A percentile compares a stretch with the other conserved stretches of the same genome.
phyloP scores from a whole-genome alignment of 2,797 vertebrate genomes.

The Oreochromis grahami region DNA sequence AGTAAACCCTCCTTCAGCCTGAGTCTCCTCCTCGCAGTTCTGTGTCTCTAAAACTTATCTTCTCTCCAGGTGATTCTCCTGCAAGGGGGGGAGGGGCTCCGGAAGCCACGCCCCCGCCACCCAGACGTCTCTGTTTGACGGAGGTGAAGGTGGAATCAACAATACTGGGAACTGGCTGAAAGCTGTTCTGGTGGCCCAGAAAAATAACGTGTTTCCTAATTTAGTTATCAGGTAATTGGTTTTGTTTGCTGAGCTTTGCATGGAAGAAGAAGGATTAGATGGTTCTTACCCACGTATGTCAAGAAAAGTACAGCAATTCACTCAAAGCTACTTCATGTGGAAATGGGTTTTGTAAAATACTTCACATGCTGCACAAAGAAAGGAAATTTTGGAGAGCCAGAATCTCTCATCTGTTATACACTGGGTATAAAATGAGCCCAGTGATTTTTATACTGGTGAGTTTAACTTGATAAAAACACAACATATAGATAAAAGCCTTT shows the following conservation, averaged over 20 bases:
- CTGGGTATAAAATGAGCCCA: not conserved
- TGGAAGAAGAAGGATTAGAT: not conserved
- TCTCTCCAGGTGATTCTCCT: constrained; percentile 33
- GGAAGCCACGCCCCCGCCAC: constrained; percentile 30
- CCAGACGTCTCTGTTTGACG: not conserved
- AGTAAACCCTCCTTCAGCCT: not conserved
- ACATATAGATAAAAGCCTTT: not conserved
- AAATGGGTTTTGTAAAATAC: not conserved
- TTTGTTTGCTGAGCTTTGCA: not conserved
- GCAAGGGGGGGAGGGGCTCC: not conserved
- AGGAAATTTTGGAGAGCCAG: not conserved
- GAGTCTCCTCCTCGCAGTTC: not conserved
- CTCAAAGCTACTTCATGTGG: not conserved
- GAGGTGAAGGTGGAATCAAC: constrained; percentile 3
- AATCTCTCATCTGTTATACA: not conserved
- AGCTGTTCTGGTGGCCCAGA: not conserved
- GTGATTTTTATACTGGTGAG: not conserved
- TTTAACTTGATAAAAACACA: not conserved
- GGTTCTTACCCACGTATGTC: not conserved
- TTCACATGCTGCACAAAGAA: not conserved
- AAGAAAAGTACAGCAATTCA: not conserved
- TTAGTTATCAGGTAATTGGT: not conserved
- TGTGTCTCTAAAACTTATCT: not conserved
- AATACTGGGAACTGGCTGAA: not conserved
- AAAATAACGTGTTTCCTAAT: not conserved